A percentile compares a stretch with the other conserved stretches of the same genome.
These are phyloP conservation scores for Cherax destructor DNA, from an alignment of 1,140 invertebrate genomes.

Conservation along the genomic window DNA sequence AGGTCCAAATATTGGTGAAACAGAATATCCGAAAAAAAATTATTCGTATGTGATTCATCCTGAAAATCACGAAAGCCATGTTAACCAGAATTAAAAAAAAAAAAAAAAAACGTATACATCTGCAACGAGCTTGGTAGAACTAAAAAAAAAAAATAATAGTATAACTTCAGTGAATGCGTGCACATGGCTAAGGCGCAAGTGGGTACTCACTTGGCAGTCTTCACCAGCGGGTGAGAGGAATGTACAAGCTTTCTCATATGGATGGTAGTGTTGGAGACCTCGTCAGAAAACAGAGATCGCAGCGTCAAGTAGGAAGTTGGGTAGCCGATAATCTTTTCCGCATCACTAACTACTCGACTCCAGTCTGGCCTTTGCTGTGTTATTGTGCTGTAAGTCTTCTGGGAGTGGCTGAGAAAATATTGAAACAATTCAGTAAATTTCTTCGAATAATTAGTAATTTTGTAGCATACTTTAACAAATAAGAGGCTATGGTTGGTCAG, in stretches of 20 bases:
- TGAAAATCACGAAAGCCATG: no score
- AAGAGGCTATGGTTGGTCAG: no score
- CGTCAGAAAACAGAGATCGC: slow-evolving; percentile 92
- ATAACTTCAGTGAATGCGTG: no score
- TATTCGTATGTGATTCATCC: no score
- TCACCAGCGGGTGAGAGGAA: slow-evolving; percentile 93
- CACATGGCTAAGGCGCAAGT: not conserved
- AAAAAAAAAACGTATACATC: no score
- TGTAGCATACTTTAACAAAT: no score
- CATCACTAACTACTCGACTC: slow-evolving; percentile 93
- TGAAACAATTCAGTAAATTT: not conserved
- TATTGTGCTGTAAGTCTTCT: slow-evolving; percentile 37
- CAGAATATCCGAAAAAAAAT: no score
- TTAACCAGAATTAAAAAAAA: no score
- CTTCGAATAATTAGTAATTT: no score
- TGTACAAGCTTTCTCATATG: slow-evolving; percentile 94
- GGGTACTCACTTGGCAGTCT: slow-evolving; percentile 90
- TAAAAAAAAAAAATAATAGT: no score
- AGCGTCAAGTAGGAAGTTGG: slow-evolving; percentile 95
- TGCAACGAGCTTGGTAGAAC: no score
- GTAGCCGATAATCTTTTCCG: slow-evolving; percentile 96
- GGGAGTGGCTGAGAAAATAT: not conserved
- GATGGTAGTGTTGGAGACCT: slow-evolving; percentile 93
- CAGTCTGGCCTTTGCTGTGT: slow-evolving; percentile 83
- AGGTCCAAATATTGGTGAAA: no score